These are phyloP conservation scores for Vulpes lagopus DNA, from an alignment of 2,113 vertebrate species.

Conservation along the genomic window DNA sequence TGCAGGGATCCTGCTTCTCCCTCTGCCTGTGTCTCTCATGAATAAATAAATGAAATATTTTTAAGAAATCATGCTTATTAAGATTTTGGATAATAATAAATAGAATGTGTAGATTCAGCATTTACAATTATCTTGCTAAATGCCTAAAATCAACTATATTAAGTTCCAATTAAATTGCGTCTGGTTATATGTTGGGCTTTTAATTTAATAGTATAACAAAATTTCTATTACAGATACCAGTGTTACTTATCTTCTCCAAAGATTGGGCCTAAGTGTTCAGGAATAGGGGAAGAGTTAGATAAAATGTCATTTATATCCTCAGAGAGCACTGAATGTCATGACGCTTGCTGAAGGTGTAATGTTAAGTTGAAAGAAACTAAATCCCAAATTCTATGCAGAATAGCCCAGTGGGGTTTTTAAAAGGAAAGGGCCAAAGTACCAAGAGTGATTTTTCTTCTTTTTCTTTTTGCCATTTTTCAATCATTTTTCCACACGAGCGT, in stretches of 20 bases:
- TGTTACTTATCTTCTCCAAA: constrained; percentile 28
- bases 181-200: not conserved
- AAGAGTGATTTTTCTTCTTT: not conserved
- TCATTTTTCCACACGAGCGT: not conserved
- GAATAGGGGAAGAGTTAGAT: not conserved
- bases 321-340: not conserved
- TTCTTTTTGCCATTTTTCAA: not conserved
- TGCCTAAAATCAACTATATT: not conserved
- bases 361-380: constrained; percentile 19
- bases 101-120: not conserved
- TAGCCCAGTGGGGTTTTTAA: not conserved
- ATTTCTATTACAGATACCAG: not conserved
- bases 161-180: not conserved
- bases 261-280: not conserved
- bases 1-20: no score
- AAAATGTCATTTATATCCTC: not conserved
- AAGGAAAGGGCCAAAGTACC: not conserved
- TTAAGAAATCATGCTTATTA: not conserved
- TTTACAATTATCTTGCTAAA: not conserved
- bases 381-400: not conserved
- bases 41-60: no score
- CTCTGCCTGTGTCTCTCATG: no score
- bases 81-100: not conserved
- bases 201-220: not conserved
- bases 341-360: not conserved